These are phyloP conservation scores for Subacronicta megacephala DNA, from an alignment of 2,888 invertebrate genomes.

Conservation along the genomic window DNA sequence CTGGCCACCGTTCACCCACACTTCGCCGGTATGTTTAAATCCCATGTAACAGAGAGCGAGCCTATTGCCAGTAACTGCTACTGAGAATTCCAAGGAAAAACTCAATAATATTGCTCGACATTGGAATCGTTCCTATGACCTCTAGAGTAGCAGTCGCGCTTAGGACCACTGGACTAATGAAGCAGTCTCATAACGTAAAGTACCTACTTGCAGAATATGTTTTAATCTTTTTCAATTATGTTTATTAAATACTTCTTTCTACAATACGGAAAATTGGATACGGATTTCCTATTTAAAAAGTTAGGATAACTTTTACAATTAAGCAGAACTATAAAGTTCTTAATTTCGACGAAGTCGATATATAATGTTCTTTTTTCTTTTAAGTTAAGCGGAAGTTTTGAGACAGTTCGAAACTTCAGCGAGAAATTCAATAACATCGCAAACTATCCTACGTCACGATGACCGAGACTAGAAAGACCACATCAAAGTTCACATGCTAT, in stretches of 20 bases:
- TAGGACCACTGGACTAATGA: no score
- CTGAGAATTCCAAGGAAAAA: no score
- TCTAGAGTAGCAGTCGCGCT: no score
- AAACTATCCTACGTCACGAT: slow-evolving; percentile 19
- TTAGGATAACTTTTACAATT: slow-evolving; percentile 38
- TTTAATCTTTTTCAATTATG: neutral
- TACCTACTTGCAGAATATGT: neutral
- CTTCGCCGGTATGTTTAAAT: no score
- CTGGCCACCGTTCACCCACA: no score
- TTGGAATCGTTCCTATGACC: no score
- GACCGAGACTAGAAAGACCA: neutral
- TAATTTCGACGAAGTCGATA: slow-evolving; percentile 27
- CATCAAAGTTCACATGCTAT: slow-evolving; percentile 4
- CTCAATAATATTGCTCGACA: no score
- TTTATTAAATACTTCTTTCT: slow-evolving; percentile 13
- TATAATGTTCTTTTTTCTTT: slow-evolving; percentile 30
- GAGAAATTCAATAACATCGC: slow-evolving; percentile 18
- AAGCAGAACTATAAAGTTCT: slow-evolving; percentile 38
- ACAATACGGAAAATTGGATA: slow-evolving; percentile 16
- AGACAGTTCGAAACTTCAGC: slow-evolving; percentile 42
- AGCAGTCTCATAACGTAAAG: no score
- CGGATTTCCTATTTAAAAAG: slow-evolving; percentile 17
- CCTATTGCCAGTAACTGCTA: no score
- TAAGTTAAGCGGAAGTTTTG: slow-evolving; percentile 28
- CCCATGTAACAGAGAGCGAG: no score